Conservation (phyloP, 2,888 invertebrate species). For the Gnatocerus cornutus region DNA sequence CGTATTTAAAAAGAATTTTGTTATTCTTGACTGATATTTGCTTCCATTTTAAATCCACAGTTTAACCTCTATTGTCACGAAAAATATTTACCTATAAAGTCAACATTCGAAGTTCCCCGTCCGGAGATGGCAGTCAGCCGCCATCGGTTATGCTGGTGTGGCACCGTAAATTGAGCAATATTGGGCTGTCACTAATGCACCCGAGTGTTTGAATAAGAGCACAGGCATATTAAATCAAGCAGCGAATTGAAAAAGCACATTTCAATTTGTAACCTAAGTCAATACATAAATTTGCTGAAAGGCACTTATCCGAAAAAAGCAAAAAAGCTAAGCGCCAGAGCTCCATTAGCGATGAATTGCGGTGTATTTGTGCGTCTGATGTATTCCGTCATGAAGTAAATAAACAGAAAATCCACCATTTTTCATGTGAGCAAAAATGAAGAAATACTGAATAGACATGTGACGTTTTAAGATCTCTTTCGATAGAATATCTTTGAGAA, state of each 20-base stretch:
- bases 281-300: constrained; percentile 63
- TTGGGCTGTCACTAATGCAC: constrained; percentile 48
- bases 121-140: constrained; percentile 9
- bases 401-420: constrained; percentile 50
- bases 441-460: constrained; percentile 12
- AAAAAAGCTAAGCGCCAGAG: constrained; percentile 57
- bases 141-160: constrained; percentile 14
- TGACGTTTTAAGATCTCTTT: no score
- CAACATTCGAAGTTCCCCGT: not conserved
- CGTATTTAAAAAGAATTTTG: no score
- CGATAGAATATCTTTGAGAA: not conserved
- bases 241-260: constrained; percentile 60
- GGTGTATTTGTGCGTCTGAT: constrained; percentile 53
- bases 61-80: constrained; percentile 8
- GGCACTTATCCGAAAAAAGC: constrained; percentile 60
- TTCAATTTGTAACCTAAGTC: constrained; percentile 63
- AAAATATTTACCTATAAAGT: constrained; percentile 22
- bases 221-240: constrained; percentile 59
- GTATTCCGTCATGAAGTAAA: constrained; percentile 53
- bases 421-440: constrained; percentile 43
- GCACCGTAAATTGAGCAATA: constrained; percentile 44
- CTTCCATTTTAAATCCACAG: not conserved
- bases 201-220: constrained; percentile 55
- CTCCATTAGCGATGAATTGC: constrained; percentile 61
- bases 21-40: no score